These are phyloP conservation scores for Heliocidaris tuberculata DNA, from an alignment of 35 echinoderm and acorn worm genomes.

Conservation along the genomic window DNA sequence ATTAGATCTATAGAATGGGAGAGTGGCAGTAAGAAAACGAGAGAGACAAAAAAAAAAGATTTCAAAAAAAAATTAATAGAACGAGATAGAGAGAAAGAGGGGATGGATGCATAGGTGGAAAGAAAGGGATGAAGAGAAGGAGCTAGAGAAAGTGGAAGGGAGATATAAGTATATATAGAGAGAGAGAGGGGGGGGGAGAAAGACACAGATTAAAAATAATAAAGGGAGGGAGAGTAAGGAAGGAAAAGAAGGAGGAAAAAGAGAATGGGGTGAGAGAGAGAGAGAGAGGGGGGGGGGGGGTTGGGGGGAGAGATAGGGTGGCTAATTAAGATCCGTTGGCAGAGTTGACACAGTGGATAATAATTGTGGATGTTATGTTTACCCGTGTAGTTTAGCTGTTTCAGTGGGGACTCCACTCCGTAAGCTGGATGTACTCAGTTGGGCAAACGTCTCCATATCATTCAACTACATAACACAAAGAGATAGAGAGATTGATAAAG, in stretches of 20 bases:
- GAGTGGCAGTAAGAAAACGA: too few species aligned
- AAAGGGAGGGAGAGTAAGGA: background rate
- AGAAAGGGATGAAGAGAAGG: background rate
- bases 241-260: too few species aligned
- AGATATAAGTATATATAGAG: background rate
- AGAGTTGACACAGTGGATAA: too few species aligned
- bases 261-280: too few species aligned
- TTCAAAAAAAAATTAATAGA: too few species aligned
- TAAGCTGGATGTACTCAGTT: background rate
- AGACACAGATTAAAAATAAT: background rate
- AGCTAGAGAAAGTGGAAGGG: background rate
- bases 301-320: background rate
- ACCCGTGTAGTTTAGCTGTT: constrained; percentile 38
- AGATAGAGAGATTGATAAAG: background rate
- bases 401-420: background rate
- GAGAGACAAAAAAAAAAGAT: too few species aligned
- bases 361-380: background rate
- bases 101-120: background rate
- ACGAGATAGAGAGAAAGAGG: background rate
- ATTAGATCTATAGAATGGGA: too few species aligned
- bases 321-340: too few species aligned
- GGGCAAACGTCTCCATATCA: constrained; percentile 41
- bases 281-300: background rate
- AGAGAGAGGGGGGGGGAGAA: background rate
- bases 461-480: constrained; percentile 21